phyloP scores from a whole-genome alignment of 2,113 vertebrate species.

The Blennius ocellaris region DNA sequence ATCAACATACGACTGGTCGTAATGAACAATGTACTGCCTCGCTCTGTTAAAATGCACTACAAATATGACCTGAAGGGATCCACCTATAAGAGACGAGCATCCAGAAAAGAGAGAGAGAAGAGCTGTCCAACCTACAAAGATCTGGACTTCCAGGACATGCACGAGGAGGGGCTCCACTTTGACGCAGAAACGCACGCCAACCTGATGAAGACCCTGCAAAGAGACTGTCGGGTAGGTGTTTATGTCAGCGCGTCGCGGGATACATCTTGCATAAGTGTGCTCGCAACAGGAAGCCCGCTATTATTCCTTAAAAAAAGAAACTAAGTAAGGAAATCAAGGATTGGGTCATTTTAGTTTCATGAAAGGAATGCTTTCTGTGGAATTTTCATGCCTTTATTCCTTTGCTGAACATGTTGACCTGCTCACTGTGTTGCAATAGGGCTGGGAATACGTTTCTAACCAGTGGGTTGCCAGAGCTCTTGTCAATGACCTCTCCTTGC shows the following conservation, averaged over 20 bases:
- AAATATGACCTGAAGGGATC: constrained; percentile 86
- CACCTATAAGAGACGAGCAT: constrained; percentile 83
- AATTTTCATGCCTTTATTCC: constrained; percentile 13
- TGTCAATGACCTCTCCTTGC: constrained; percentile 9
- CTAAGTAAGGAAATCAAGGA: constrained; percentile 6
- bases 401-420: constrained; percentile 12
- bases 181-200: constrained; percentile 93
- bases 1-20: constrained; percentile 86
- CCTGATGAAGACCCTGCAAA: constrained; percentile 95
- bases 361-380: background rate
- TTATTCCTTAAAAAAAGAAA: background rate
- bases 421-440: background rate
- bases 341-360: constrained; percentile 8
- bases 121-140: constrained; percentile 81
- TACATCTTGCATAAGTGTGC: background rate
- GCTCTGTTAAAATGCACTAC: constrained; percentile 84
- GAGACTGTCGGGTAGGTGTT: constrained; percentile 93
- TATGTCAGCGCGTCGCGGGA: background rate
- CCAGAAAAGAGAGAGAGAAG: constrained; percentile 84
- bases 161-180: constrained; percentile 95
- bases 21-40: constrained; percentile 86
- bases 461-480: constrained; percentile 4
- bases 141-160: constrained; percentile 92
- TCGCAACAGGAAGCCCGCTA: background rate
- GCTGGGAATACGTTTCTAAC: constrained; percentile 26